These are phyloP conservation scores for Corynorhinus townsendii DNA, from an alignment of 2,113 vertebrate genomes.

Conservation along the genomic window DNA sequence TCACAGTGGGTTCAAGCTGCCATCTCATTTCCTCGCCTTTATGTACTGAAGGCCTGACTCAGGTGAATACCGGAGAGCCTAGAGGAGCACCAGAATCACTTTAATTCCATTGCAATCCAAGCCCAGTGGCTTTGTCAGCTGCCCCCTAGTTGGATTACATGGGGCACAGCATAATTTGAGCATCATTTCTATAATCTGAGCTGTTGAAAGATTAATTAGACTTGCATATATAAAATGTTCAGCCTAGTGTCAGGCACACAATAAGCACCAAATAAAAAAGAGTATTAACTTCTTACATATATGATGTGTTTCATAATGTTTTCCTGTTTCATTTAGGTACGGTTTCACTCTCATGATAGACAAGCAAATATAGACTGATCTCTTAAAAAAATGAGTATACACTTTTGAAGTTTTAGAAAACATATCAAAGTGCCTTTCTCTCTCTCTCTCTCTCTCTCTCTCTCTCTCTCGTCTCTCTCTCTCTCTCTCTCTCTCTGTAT, in stretches of 20 bases:
- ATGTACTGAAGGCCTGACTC: not conserved
- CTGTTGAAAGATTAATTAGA: conserved; percentile 18
- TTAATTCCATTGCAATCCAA: not conserved
- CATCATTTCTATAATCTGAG: not conserved
- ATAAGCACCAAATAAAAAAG: not conserved
- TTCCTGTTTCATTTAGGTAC: not conserved
- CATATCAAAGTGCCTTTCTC: not conserved
- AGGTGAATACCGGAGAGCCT: not conserved
- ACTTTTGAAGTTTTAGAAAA: conserved; percentile 1
- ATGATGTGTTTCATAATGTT: not conserved
- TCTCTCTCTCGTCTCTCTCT: not conserved
- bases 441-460: not conserved
- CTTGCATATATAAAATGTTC: not conserved
- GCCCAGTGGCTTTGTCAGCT: not conserved
- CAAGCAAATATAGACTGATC: not conserved
- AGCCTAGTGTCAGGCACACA: not conserved
- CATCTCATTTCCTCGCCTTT: not conserved
- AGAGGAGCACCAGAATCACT: not conserved
- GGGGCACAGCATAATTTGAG: not conserved
- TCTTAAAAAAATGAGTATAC: not conserved
- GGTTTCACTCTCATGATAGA: not conserved
- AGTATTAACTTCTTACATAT: not conserved
- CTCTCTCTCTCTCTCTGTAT: not conserved
- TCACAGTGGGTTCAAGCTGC: not conserved
- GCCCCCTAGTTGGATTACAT: not conserved